phyloP scores from a whole-genome alignment of 2,888 invertebrate genomes.

The Conus canariensis region DNA sequence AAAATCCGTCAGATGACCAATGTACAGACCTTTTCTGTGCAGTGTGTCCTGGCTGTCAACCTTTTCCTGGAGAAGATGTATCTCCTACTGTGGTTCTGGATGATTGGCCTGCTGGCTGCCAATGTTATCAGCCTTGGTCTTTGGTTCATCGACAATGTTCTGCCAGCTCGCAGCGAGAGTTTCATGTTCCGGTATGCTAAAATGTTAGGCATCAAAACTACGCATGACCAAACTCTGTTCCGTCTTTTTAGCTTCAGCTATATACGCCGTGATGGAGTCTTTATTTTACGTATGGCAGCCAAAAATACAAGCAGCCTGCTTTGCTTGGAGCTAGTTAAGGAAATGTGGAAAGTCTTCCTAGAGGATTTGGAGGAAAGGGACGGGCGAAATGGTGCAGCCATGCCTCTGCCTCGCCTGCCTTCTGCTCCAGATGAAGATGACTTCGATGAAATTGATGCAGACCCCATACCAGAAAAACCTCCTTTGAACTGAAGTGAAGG shows the following conservation, averaged over 20 bases:
- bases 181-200: slow-evolving; percentile 65
- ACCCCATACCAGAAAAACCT: neutral
- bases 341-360: slow-evolving; percentile 68
- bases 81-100: slow-evolving; percentile 73
- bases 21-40: slow-evolving; percentile 68
- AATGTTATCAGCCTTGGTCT: slow-evolving; percentile 48
- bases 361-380: slow-evolving; percentile 43
- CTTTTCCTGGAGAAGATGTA: slow-evolving; percentile 75
- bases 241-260: slow-evolving; percentile 66
- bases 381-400: neutral
- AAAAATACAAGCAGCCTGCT: slow-evolving; percentile 69
- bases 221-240: slow-evolving; percentile 66
- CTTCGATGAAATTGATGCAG: neutral
- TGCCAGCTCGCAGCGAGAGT: slow-evolving; percentile 51
- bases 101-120: slow-evolving; percentile 61
- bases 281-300: slow-evolving; percentile 67
- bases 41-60: slow-evolving; percentile 73
- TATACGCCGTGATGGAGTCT: slow-evolving; percentile 71
- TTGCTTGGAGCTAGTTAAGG: slow-evolving; percentile 65
- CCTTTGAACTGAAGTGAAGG: neutral
- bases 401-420: neutral
- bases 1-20: slow-evolving; percentile 71
- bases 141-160: slow-evolving; percentile 49
- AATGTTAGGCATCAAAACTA: slow-evolving; percentile 58
- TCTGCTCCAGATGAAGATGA: neutral